Conservation (phyloP, 1,140 invertebrate species). For the Halesus radiatus region DNA sequence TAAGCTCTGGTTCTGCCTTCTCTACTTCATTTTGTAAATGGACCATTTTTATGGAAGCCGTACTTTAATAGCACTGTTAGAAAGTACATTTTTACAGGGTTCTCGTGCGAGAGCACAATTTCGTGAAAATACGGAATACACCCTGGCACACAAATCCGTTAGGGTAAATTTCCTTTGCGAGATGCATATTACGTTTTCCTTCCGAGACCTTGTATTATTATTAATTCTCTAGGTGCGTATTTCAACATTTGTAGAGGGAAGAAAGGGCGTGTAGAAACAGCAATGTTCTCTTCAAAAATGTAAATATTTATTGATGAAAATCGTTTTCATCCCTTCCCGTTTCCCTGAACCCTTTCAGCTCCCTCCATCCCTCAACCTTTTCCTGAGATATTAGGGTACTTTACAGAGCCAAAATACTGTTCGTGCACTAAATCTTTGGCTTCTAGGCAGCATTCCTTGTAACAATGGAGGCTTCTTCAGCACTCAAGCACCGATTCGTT, state of each 20-base stretch:
- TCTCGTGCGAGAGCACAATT: not conserved
- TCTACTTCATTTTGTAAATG: not conserved
- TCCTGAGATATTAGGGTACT: slow-evolving; percentile 35
- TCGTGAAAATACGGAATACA: not conserved
- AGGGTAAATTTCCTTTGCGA: not conserved
- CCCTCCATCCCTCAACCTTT: not conserved
- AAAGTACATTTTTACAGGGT: not conserved
- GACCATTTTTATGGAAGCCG: not conserved
- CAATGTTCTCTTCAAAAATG: slow-evolving; percentile 26
- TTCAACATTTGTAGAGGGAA: not conserved
- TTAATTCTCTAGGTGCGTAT: slow-evolving; percentile 3
- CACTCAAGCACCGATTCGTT: not conserved
- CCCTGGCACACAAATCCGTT: not conserved
- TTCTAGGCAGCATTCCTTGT: slow-evolving; percentile 12
- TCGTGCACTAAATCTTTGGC: slow-evolving; percentile 32
- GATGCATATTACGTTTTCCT: not conserved
- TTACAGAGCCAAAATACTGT: slow-evolving; percentile 10
- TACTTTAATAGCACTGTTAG: slow-evolving; percentile 5
- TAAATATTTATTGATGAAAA: slow-evolving; percentile 44
- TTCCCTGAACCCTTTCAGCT: not conserved
- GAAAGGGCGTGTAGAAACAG: not conserved
- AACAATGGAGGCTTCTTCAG: slow-evolving; percentile 22
- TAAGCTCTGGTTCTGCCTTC: no score
- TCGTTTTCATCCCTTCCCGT: slow-evolving; percentile 16
- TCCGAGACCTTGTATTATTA: not conserved